Base-by-base conservation (phyloP, 30 jellyfish, hydroid and myxozoan species). In the Aurelia aurita complex sp. Pacific region DNA sequence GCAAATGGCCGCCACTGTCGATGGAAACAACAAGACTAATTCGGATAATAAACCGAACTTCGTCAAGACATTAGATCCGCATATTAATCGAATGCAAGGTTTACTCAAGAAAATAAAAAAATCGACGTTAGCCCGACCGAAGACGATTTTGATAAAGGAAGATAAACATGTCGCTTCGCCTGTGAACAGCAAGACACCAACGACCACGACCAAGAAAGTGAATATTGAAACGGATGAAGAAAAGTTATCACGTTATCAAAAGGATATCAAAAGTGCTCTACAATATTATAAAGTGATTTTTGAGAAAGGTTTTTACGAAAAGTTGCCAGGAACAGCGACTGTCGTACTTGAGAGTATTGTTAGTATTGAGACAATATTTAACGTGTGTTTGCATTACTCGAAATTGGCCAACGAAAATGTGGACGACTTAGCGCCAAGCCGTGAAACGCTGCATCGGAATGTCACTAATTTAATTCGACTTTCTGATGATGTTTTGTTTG, bases 311-410 rank as follows among this genome's bases (percentile, higher is more conserved):
- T 82, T 94, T 78, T 79, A 85, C 42, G 97, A 94, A 75, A 94
- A 94, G 77, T 77, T 94, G 54, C 99, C 99, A 7, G 99, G 99
- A 29, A 94, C 99, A 57, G 99, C 99, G 16, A 94, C 97, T 40
- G 99, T 96, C 23, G 97, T 94, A 14, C 81, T 94, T 73, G 99
- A 94, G 79, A 82, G 97, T 46, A 86, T 94, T 16, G 94, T 94
- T 13, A 71, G 90, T 81, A 94, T 96, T 5, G 97, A 89, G 82
- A 86, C 88, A n/a, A 85, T 91, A 32, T 78, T 89, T 79, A 94
- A 74, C 75, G 85, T 70, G 53, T 84, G 97, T 77, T 62, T 94
- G 74, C 88, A 84, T 73, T 80, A 77, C 76, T 76, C 96, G 50
- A 85, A 80, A 80, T 67, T 85, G 69, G 88, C 85, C 18, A 81